These are phyloP conservation scores for Callitettix versicolor DNA, from an alignment of 1,140 invertebrate genomes.

Conservation along the genomic window DNA sequence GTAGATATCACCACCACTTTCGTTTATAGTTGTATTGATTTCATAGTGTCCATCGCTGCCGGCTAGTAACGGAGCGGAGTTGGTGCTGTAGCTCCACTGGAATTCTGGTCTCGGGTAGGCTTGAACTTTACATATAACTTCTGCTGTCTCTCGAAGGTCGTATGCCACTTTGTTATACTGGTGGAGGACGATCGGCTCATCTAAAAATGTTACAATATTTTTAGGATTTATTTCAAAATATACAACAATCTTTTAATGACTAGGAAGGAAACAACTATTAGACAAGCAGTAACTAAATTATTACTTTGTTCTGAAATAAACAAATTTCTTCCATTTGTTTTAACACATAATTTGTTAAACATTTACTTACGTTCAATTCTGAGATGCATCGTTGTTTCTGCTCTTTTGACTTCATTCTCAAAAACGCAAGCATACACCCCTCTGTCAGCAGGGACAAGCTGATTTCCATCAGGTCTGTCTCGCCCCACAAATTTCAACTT, in stretches of 20 bases:
- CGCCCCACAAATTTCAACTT: constrained; percentile 68
- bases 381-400: constrained; percentile 77
- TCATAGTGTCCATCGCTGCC: constrained; percentile 79
- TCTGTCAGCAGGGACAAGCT: constrained; percentile 68
- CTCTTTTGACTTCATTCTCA: constrained; percentile 77
- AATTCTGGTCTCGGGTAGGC: constrained; percentile 86
- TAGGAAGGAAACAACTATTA: not conserved
- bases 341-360: too few species aligned
- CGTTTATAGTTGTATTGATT: constrained; percentile 64
- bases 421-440: constrained; percentile 81
- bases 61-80: constrained; percentile 52
- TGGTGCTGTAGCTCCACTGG: constrained; percentile 75
- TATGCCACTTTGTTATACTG: constrained; percentile 82
- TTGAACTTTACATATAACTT: constrained; percentile 78
- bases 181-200: constrained; percentile 73
- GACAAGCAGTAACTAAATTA: not conserved
- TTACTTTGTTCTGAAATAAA: not conserved
- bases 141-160: constrained; percentile 69
- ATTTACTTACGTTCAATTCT: constrained; percentile 77
- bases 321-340: too few species aligned
- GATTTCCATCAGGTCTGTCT: constrained; percentile 58
- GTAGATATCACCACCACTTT: constrained; percentile 69
- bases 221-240: not conserved
- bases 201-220: constrained; percentile 36
- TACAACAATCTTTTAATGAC: not conserved